Evolutionary conservation across 1,140 invertebrate genomes (phyloP).

Genomic region (Drosophila orosa): DNA sequence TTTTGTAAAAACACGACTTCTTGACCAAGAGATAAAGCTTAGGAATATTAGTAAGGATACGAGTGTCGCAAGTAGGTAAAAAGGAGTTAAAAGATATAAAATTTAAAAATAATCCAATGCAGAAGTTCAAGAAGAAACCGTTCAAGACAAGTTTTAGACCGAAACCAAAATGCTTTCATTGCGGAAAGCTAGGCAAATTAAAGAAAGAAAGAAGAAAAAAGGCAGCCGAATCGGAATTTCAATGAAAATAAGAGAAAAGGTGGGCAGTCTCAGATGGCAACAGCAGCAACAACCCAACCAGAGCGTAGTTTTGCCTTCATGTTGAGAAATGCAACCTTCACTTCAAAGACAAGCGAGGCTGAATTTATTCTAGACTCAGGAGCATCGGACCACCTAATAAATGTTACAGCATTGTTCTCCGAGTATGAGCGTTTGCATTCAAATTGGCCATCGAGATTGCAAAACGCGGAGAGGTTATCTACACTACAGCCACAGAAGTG

Average conservation of each 20-base stretch:
- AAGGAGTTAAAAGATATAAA: slow-evolving; percentile 10
- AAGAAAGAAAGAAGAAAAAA: slow-evolving; percentile 66
- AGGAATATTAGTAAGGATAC: slow-evolving; percentile 12
- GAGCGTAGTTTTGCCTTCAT: slow-evolving; percentile 31
- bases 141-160: slow-evolving; percentile 16
- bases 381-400: slow-evolving; percentile 78
- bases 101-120: slow-evolving; percentile 12
- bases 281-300: slow-evolving; percentile 3
- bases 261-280: slow-evolving; percentile 18
- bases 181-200: slow-evolving; percentile 57
- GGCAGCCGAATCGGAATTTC: slow-evolving; percentile 11
- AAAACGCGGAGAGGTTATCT: slow-evolving; percentile 7
- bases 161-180: slow-evolving; percentile 62
- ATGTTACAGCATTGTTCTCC: slow-evolving; percentile 58
- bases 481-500: not conserved
- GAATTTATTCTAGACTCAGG: slow-evolving; percentile 77
- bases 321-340: slow-evolving; percentile 18
- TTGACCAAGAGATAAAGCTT: slow-evolving; percentile 17
- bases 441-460: slow-evolving; percentile 30
- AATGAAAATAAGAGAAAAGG: slow-evolving; percentile 17
- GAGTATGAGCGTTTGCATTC: slow-evolving; percentile 30
- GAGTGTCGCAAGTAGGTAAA: slow-evolving; percentile 5
- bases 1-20: slow-evolving; percentile 15
- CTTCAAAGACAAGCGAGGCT: slow-evolving; percentile 22
- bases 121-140: slow-evolving; percentile 5